Conservation (phyloP, 2,113 vertebrate species). For the Oreotragus oreotragus region DNA sequence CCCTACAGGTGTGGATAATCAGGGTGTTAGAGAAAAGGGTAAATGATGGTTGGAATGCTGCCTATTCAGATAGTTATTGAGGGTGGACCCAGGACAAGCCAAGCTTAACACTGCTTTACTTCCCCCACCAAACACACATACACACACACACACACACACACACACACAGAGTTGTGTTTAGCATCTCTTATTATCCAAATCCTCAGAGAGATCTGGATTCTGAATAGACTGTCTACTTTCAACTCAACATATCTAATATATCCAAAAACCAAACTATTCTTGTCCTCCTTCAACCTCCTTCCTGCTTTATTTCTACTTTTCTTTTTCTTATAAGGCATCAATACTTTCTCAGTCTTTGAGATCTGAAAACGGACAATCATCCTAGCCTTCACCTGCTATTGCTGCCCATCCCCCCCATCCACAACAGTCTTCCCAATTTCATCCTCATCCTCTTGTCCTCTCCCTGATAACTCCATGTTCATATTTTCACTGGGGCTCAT, state of each 20-base stretch:
- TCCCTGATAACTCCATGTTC: neutral
- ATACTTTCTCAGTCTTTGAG: neutral
- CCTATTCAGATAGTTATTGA: neutral
- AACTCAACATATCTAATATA: neutral
- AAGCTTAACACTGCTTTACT: neutral
- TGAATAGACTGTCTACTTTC: neutral
- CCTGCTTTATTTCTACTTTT: neutral
- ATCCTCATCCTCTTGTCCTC: neutral
- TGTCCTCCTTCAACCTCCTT: neutral
- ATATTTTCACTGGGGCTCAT: neutral
- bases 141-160: neutral
- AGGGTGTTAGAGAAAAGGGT: neutral
- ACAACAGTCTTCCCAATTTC: neutral
- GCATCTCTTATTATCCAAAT: neutral
- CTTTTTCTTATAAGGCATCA: neutral
- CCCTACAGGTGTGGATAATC: constrained; percentile 10
- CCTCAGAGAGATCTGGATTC: neutral
- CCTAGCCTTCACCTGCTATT: neutral
- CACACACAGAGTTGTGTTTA: neutral
- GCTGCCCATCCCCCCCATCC: neutral
- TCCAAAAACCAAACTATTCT: neutral
- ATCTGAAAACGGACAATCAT: neutral
- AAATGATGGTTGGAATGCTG: neutral
- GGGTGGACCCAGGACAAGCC: neutral
- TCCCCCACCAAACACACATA: neutral